These are phyloP conservation scores for Eunapius fragilis DNA, from an alignment of 37 sponge, comb jelly and placozoan genomes.

Conservation along the genomic window DNA sequence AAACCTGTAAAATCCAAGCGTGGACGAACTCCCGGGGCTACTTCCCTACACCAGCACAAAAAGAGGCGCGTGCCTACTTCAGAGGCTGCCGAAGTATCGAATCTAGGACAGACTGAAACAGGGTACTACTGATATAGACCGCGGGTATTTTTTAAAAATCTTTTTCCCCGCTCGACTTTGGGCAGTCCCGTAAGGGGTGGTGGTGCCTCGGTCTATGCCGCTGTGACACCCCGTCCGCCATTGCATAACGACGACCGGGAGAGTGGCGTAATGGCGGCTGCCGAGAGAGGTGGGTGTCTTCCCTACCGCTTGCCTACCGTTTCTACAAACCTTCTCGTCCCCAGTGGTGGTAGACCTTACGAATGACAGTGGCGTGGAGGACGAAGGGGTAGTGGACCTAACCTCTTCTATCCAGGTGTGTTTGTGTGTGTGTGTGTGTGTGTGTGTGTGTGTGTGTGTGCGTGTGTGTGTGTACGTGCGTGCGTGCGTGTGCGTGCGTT, in stretches of 20 bases:
- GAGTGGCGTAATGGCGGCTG: not conserved
- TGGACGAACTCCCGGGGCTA: not conserved
- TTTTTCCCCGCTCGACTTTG: not conserved
- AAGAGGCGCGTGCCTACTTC: not conserved
- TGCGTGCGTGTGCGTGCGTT: not conserved
- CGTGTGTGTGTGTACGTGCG: not conserved
- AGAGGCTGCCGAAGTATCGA: not conserved
- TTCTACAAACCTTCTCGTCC: too few species aligned
- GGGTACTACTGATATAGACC: not conserved
- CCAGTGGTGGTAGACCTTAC: constrained; percentile 35
- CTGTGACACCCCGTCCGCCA: not conserved
- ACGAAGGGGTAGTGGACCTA: constrained; percentile 24
- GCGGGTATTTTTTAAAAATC: not conserved
- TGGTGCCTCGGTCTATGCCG: not conserved
- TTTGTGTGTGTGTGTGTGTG: not conserved
- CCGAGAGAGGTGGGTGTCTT: not conserved
- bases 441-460: not conserved
- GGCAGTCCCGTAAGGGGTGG: not conserved
- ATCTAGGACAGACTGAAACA: not conserved
- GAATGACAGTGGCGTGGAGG: constrained; percentile 47
- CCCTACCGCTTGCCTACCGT: too few species aligned
- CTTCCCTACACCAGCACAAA: not conserved
- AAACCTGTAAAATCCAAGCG: not conserved
- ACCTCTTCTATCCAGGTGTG: constrained; percentile 15
- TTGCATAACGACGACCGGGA: not conserved